These are phyloP conservation scores for Diaprepes abbreviatus DNA, from an alignment of 2,888 invertebrate genomes.

Conservation along the genomic window DNA sequence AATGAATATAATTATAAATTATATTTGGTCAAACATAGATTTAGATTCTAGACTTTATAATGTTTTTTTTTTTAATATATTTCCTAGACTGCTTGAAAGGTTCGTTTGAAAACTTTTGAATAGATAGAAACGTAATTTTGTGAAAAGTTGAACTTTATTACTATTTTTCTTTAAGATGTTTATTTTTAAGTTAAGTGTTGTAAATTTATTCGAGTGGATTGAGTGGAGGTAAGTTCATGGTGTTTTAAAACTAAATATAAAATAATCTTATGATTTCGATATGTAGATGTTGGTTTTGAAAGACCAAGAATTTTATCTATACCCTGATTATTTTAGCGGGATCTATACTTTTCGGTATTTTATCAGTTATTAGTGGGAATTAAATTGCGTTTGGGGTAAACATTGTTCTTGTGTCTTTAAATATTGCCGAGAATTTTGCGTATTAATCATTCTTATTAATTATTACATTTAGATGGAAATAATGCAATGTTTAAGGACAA, in stretches of 20 bases:
- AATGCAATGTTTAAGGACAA: no score
- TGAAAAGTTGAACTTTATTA: constrained; percentile 25
- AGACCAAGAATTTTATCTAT: not conserved
- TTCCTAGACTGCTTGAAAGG: constrained; percentile 32
- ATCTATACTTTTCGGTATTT: no score
- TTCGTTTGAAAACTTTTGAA: constrained; percentile 17
- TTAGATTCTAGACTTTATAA: constrained; percentile 3
- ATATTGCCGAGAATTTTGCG: no score
- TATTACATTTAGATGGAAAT: no score
- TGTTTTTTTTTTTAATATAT: constrained; percentile 9
- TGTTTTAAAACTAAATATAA: not conserved
- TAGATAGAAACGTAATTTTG: constrained; percentile 19
- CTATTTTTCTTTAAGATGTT: constrained; percentile 49
- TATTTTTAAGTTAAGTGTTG: constrained; percentile 46
- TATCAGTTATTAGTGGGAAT: no score
- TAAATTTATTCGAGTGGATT: constrained; percentile 14
- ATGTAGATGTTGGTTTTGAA: not conserved
- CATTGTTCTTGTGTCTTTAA: no score
- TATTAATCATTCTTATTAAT: no score
- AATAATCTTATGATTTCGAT: not conserved
- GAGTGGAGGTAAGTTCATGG: not conserved
- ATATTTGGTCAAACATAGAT: constrained; percentile 14
- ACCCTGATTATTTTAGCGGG: not conserved
- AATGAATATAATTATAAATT: not conserved
- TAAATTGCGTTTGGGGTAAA: no score